A percentile compares a stretch with the other conserved stretches of the same genome.
Evolutionary conservation across 2,888 invertebrate species (phyloP).

Genomic region (Drosophila infuscata): DNA sequence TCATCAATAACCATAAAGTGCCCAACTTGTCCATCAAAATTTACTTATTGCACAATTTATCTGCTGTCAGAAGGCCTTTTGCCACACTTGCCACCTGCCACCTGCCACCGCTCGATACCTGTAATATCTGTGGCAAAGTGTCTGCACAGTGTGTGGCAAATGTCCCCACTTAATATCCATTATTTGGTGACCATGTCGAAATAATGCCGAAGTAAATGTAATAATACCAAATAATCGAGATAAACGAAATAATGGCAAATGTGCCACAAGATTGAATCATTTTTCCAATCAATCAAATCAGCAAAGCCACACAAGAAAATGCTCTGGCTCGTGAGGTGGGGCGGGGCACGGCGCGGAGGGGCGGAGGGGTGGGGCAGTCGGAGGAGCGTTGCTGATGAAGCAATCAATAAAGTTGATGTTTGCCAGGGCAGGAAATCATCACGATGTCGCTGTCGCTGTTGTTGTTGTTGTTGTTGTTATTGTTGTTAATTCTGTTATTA

Average conservation of each 20-base stretch:
- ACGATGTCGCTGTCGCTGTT: conserved; percentile 18
- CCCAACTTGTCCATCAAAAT: background rate
- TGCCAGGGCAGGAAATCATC: conserved; percentile 56
- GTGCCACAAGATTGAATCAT: conserved; percentile 75
- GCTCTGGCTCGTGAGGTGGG: conserved; percentile 1
- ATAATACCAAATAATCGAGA: conserved; percentile 33
- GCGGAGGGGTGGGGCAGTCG: background rate
- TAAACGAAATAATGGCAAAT: conserved; percentile 58
- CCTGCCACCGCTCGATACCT: too few species aligned
- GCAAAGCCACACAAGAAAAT: conserved; percentile 48
- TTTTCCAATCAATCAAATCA: conserved; percentile 83
- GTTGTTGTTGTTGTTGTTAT: conserved; percentile 24
- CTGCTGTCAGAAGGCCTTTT: background rate
- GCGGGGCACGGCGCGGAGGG: background rate
- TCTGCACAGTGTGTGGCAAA: conserved; percentile 8
- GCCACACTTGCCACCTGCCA: background rate
- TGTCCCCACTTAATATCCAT: conserved; percentile 20
- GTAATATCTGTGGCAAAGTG: background rate
- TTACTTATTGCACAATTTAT: background rate
- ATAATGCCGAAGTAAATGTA: conserved; percentile 40
- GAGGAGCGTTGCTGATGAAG: conserved; percentile 54
- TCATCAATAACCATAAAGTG: background rate
- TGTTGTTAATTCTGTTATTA: conserved; percentile 37
- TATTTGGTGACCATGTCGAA: conserved; percentile 22
- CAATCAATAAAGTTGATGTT: conserved; percentile 76